A percentile compares a stretch with the other conserved stretches of the same genome.
Conservation (phyloP, 2,797 vertebrate species). For the Falco berigora region DNA sequence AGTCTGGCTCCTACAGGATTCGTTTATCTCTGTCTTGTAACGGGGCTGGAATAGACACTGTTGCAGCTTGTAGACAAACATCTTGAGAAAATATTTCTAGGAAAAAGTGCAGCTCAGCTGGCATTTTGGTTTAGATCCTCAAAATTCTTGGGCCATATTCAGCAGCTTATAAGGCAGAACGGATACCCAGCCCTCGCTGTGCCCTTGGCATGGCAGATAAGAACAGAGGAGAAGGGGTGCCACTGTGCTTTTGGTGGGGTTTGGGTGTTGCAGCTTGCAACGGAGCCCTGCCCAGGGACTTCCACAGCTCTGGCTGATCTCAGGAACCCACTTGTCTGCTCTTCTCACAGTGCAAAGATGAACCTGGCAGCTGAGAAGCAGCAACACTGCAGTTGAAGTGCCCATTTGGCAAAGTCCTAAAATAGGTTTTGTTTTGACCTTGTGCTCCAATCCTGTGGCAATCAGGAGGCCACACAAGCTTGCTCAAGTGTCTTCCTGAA, state of each 20-base stretch:
- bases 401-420: background rate
- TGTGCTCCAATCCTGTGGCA: background rate
- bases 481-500: background rate
- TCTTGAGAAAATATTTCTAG: background rate
- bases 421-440: background rate
- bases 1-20: background rate
- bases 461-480: background rate
- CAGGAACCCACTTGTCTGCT: background rate
- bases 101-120: background rate
- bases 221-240: background rate
- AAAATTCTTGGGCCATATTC: background rate
- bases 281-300: background rate
- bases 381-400: background rate
- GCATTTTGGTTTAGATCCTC: background rate
- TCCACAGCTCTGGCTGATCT: background rate
- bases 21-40: background rate
- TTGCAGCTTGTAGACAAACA: background rate
- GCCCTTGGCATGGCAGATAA: background rate
- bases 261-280: background rate
- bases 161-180: rapidly evolving
- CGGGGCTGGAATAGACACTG: background rate
- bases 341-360: background rate
- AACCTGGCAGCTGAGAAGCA: background rate
- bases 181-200: rapidly evolving
- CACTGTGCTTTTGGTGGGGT: background rate